Conservation (phyloP, 2,797 vertebrate genomes). For the Ciconia nigra region DNA sequence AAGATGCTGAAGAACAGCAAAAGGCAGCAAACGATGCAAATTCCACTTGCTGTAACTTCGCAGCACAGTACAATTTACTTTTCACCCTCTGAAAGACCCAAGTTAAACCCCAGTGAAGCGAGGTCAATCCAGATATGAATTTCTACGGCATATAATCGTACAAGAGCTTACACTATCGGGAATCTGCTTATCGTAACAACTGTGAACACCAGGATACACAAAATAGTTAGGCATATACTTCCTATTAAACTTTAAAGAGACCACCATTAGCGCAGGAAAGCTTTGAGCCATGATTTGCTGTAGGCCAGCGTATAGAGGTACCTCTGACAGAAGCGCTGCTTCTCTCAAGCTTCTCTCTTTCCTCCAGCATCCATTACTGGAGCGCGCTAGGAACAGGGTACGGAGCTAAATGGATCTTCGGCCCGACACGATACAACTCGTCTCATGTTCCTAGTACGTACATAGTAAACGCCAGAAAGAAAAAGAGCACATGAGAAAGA, state of each 20-base stretch:
- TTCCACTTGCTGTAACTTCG: neutral
- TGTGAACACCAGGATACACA: neutral
- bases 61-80: neutral
- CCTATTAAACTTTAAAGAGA: neutral
- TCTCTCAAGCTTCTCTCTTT: neutral
- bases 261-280: neutral
- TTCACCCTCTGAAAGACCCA: neutral
- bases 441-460: accelerated
- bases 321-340: neutral
- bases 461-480: neutral
- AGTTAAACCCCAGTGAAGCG: neutral
- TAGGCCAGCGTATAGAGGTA: neutral
- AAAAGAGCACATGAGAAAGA: neutral
- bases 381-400: neutral
- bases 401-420: neutral
- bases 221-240: neutral
- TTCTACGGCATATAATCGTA: neutral
- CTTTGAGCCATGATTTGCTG: neutral
- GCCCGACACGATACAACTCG: neutral
- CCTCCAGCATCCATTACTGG: neutral
- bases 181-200: neutral
- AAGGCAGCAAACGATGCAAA: neutral
- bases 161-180: neutral
- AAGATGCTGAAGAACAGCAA: neutral
- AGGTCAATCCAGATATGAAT: neutral